Percentiles rank a stretch among this genome's conserved stretches.
These are phyloP conservation scores for Sebastes fasciatus DNA, from an alignment of 2,113 vertebrate species.

Conservation along the genomic window DNA sequence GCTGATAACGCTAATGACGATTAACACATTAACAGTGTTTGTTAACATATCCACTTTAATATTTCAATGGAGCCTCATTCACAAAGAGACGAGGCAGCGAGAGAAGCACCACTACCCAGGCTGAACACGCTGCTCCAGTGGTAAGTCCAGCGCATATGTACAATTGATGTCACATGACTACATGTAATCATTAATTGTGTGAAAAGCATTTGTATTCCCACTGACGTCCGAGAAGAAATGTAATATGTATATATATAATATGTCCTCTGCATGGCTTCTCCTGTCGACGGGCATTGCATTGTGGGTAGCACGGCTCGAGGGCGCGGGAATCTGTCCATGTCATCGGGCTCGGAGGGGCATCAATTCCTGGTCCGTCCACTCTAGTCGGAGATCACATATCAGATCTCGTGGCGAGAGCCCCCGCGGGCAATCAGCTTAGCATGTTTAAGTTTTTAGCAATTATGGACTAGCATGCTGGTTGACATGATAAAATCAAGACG, in stretches of 20 bases:
- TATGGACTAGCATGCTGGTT: conserved; percentile 74
- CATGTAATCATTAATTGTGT: conserved; percentile 81
- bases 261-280: conserved; percentile 78
- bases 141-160: conserved; percentile 80
- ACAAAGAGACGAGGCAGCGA: conserved; percentile 65
- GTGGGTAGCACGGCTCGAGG: conserved; percentile 82
- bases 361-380: conserved; percentile 83
- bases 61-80: conserved; percentile 76
- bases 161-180: conserved; percentile 77
- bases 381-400: conserved; percentile 79
- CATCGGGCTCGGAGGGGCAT: conserved; percentile 82
- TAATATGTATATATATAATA: conserved; percentile 68
- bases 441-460: conserved; percentile 87
- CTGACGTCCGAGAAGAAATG: conserved; percentile 73
- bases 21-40: conserved; percentile 16
- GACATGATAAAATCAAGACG: conserved; percentile 83
- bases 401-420: conserved; percentile 59
- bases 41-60: conserved; percentile 55
- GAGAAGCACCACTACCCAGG: conserved; percentile 71
- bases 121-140: conserved; percentile 78
- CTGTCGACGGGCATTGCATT: conserved; percentile 78
- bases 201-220: conserved; percentile 77
- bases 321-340: conserved; percentile 81
- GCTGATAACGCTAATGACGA: not conserved
- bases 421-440: conserved; percentile 73